Evolutionary conservation across 2,888 invertebrate genomes (phyloP).

Genomic region (Macrosiphum euphorbiae): DNA sequence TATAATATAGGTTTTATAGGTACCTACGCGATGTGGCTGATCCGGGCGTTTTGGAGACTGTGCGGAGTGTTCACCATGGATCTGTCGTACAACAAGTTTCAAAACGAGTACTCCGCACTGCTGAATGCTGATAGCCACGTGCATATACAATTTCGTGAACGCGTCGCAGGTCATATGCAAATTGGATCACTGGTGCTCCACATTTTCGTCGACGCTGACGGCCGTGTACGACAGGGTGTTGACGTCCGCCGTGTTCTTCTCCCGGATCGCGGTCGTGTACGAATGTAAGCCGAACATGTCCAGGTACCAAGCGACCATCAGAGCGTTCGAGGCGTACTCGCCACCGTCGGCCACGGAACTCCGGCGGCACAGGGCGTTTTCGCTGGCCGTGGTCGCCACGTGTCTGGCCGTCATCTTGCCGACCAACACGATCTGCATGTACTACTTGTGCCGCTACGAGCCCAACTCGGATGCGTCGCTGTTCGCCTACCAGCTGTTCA

Average conservation of each 20-base stretch:
- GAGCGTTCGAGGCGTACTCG: slow-evolving; percentile 16
- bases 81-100: not conserved
- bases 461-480: not conserved
- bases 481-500: slow-evolving; percentile 41
- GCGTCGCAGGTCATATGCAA: slow-evolving; percentile 25
- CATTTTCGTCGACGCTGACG: slow-evolving; percentile 9
- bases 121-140: slow-evolving; percentile 33
- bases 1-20: too few relatives aligned
- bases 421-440: slow-evolving; percentile 46
- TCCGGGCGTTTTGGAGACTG: slow-evolving; percentile 18
- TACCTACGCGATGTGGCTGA: not conserved
- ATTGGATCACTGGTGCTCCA: slow-evolving; percentile 29
- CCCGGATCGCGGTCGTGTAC: not conserved
- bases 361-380: not conserved
- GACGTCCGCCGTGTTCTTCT: not conserved
- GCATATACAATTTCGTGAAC: slow-evolving; percentile 22
- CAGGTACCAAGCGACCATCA: slow-evolving; percentile 14
- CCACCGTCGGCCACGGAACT: not conserved
- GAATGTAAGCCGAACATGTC: not conserved
- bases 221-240: slow-evolving; percentile 25
- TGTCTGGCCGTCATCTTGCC: slow-evolving; percentile 47
- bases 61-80: slow-evolving; percentile 29
- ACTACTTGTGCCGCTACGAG: not conserved
- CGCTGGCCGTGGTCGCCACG: not conserved
- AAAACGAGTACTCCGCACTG: not conserved